Conservation (phyloP, 2,888 invertebrate species). For the Phrixothrix hirtus region DNA sequence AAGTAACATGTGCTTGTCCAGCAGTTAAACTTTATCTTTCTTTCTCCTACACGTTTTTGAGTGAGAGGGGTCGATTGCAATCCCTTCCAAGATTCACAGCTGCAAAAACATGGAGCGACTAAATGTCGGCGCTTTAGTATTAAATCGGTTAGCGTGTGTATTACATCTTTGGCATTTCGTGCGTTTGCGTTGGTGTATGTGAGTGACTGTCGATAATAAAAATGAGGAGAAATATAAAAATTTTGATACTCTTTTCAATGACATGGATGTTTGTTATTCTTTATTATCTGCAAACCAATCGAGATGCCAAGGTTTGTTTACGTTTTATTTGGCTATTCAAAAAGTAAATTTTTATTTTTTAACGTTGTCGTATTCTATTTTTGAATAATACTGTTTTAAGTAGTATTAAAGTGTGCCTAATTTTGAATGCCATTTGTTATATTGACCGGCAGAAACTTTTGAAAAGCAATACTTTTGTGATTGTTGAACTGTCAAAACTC, state of each 20-base stretch:
- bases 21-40: conserved; percentile 21
- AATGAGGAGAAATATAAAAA: conserved; percentile 67
- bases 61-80: conserved; percentile 24
- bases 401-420: too few relatives aligned
- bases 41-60: conserved; percentile 20
- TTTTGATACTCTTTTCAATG: conserved; percentile 63
- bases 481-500: too few relatives aligned
- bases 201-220: conserved; percentile 27
- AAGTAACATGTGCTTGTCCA: conserved; percentile 24
- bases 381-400: too few relatives aligned
- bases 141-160: conserved; percentile 26
- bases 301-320: conserved; percentile 60
- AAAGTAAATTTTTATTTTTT: too few relatives aligned
- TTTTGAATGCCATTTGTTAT: too few relatives aligned
- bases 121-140: conserved; percentile 34
- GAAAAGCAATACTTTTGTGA: too few relatives aligned
- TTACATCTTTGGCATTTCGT: conserved; percentile 18
- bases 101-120: conserved; percentile 33
- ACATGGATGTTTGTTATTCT: conserved; percentile 68
- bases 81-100: conserved; percentile 29
- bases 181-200: conserved; percentile 28
- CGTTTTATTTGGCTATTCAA: too few relatives aligned
- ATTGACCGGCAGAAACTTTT: too few relatives aligned
- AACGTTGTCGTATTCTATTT: too few relatives aligned
- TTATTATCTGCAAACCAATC: conserved; percentile 64